Evolutionary conservation across 2,888 invertebrate genomes (phyloP).

Genomic region (Pollenia angustigena): DNA sequence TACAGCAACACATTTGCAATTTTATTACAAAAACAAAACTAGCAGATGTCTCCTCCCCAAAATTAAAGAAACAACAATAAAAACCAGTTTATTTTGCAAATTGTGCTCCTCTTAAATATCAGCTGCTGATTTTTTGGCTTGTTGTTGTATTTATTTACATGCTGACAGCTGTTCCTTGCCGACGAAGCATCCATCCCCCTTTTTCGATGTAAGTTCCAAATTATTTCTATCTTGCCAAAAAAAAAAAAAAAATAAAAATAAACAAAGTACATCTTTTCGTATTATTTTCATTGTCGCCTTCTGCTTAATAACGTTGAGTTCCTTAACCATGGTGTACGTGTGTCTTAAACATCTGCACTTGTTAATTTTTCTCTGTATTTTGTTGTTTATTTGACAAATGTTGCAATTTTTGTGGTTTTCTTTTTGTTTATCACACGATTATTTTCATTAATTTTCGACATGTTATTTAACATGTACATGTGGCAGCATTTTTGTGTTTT

Average conservation of each 20-base stretch:
- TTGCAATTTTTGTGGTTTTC: constrained; percentile 31
- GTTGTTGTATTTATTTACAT: constrained; percentile 40
- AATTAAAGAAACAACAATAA: constrained; percentile 32
- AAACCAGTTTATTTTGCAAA: constrained; percentile 50
- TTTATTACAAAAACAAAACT: constrained; percentile 37
- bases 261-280: neutral
- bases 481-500: constrained; percentile 6
- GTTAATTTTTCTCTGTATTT: neutral
- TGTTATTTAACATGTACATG: constrained; percentile 4
- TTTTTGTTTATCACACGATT: neutral
- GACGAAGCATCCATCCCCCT: constrained; percentile 34
- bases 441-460: too few species aligned
- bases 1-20: constrained; percentile 22
- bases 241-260: neutral
- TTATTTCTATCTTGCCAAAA: neutral
- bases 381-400: constrained; percentile 32
- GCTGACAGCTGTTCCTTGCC: constrained; percentile 65
- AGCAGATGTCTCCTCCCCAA: constrained; percentile 60
- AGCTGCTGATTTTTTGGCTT: constrained; percentile 60
- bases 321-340: neutral
- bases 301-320: neutral
- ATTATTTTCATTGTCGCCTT: neutral
- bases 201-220: neutral
- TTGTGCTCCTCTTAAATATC: constrained; percentile 58
- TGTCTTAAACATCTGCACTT: constrained; percentile 41